Base-by-base conservation (phyloP, 2,888 invertebrate genomes). In the Phyllotreta striolata region DNA sequence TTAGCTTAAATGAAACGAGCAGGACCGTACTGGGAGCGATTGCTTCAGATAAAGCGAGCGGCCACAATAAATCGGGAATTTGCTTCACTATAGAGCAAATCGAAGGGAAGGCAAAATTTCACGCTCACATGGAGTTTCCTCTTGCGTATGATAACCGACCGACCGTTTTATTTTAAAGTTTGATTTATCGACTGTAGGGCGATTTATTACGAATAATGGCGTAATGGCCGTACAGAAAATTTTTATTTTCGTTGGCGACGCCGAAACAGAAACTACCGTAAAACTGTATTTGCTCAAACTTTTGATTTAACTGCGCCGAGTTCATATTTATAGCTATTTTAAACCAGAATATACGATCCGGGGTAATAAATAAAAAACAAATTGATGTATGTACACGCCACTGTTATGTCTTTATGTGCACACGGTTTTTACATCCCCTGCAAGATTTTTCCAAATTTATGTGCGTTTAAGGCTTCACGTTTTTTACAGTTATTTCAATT, bases 161-260 rank as follows among this genome's bases (percentile, higher is more conserved):
- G 57, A 43, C 41, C 62, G 51, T 63, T 63, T 63, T 63, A 63
- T 63, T 63, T 63, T 52, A 57, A 57, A 43, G 62, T 24, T 57
- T 63, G 62, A 63, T 63, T 57, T 63, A 63, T 63, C 44, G 62
- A 63, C 57, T 63, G 56, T 63, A 13, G 51, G 43, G 62, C 56
- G 57, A 63, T 63, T 63, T 49, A 51, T 63, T 63, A 43, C 57
- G 62, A 63, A 56, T 55, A 63, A 63, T 63, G 62, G 41, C 10
- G 40, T 24, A 63, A 56, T 34, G 47, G 57, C 51, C 51, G 56
- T 24, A 47, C 38, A 51, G 44, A 39, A 51, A 54, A 14, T n/a
- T 55, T 47, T 57, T 51, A 43, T 41, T 41, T 63, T 63, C 41
- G 43, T 56, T 51, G 13, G 51, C 41, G 12, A 51, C 41, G 13